phyloP scores from a whole-genome alignment of 2,113 vertebrate species.

The human (Homo sapiens) region DNA sequence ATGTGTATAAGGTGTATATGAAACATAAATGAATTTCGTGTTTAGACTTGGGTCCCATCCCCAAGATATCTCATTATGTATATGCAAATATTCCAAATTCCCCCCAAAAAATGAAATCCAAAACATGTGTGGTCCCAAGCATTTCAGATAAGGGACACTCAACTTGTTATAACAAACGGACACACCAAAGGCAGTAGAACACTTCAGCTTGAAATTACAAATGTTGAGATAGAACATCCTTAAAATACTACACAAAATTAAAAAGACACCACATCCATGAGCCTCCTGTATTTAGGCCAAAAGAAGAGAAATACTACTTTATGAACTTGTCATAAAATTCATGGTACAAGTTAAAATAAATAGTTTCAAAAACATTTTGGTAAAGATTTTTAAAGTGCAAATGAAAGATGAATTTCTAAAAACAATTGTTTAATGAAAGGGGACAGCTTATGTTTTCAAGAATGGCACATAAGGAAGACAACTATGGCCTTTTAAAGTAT shows the following conservation, averaged over 20 bases:
- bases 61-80: background rate
- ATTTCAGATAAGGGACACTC: background rate
- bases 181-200: background rate
- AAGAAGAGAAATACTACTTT: background rate
- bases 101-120: background rate
- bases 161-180: background rate
- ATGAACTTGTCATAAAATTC: background rate
- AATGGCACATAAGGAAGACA: background rate
- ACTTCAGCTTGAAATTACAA: background rate
- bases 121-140: background rate
- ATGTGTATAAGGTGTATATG: background rate
- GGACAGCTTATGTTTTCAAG: background rate
- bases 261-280: background rate
- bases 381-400: background rate
- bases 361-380: background rate
- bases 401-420: background rate
- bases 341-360: background rate
- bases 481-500: fast-evolving
- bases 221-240: background rate
- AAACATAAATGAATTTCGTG: background rate
- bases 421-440: background rate
- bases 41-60: background rate
- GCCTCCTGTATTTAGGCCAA: background rate
- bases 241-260: background rate
- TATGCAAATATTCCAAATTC: background rate